Evolutionary conservation across 2,113 vertebrate genomes (phyloP).

Genomic region (Apistogramma diplotaenia): DNA sequence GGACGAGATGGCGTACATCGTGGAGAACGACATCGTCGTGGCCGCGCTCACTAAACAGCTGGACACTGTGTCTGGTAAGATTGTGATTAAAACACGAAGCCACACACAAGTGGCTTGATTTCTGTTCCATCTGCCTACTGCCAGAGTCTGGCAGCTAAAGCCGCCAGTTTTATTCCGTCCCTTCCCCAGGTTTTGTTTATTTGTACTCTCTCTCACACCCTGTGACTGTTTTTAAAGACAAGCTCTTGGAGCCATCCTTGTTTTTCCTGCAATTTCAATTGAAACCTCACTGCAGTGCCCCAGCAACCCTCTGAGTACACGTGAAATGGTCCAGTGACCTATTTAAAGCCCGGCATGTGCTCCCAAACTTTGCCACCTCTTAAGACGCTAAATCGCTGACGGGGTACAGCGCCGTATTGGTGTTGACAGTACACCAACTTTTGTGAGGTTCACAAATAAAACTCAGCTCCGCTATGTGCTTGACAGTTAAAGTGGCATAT

Average conservation of each 20-base stretch:
- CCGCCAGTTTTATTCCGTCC: conserved; percentile 65
- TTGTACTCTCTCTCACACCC: conserved; percentile 54
- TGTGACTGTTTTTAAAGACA: conserved; percentile 58
- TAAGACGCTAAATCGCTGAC: conserved; percentile 41
- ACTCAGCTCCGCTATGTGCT: conserved; percentile 32
- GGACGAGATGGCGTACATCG: conserved; percentile 91
- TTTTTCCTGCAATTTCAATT: conserved; percentile 73
- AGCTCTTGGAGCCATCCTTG: conserved; percentile 58
- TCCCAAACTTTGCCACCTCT: conserved; percentile 43
- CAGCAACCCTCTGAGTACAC: conserved; percentile 56
- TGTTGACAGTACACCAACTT: conserved; percentile 56
- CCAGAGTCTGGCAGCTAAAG: conserved; percentile 50
- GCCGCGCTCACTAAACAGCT: conserved; percentile 89
- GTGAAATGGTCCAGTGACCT: conserved; percentile 76
- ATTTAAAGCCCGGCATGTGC: conserved; percentile 70
- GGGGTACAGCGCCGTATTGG: conserved; percentile 17
- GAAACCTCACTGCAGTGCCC: conserved; percentile 54
- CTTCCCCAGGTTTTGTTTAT: conserved; percentile 63
- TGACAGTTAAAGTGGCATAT: conserved; percentile 62
- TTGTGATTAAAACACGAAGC: conserved; percentile 22
- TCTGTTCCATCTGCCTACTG: conserved; percentile 47
- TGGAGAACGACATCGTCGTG: conserved; percentile 94
- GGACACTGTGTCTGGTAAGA: conserved; percentile 85
- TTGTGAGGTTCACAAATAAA: conserved; percentile 65
- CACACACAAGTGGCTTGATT: conserved; percentile 25